phyloP scores from a whole-genome alignment of 2,113 vertebrate species.

The Pantherophis guttatus region DNA sequence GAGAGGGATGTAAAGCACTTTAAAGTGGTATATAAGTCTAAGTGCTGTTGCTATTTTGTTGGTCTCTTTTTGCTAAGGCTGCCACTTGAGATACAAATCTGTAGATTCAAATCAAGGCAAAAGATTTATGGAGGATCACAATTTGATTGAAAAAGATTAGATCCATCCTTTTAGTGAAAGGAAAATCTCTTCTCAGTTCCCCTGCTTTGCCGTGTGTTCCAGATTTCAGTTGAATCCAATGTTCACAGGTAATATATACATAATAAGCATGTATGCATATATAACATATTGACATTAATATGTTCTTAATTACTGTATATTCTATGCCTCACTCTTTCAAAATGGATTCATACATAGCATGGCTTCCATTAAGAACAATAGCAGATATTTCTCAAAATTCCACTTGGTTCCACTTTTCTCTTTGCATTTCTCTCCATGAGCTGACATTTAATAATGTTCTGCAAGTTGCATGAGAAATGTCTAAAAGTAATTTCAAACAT shows the following conservation, averaged over 20 bases:
- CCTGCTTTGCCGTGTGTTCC: not conserved
- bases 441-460: not conserved
- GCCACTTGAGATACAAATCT: not conserved
- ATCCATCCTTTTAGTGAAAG: not conserved
- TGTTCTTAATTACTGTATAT: not conserved
- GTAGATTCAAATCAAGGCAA: not conserved
- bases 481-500: conserved; percentile 14
- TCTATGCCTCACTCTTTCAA: not conserved
- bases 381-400: not conserved
- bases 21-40: too few relatives aligned
- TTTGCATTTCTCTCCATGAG: not conserved
- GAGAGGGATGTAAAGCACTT: too few relatives aligned
- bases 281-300: not conserved
- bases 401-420: conserved; percentile 11
- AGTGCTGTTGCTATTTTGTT: too few relatives aligned
- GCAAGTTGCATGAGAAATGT: not conserved
- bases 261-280: not conserved
- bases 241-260: not conserved
- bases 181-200: not conserved
- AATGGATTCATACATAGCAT: not conserved
- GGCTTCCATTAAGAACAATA: conserved; percentile 6
- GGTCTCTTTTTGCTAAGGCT: too few relatives aligned
- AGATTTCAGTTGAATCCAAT: not conserved
- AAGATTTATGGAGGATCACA: not conserved
- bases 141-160: not conserved